These are phyloP conservation scores for Tetragonisca angustula DNA, from an alignment of 2,888 invertebrate genomes.

Conservation along the genomic window DNA sequence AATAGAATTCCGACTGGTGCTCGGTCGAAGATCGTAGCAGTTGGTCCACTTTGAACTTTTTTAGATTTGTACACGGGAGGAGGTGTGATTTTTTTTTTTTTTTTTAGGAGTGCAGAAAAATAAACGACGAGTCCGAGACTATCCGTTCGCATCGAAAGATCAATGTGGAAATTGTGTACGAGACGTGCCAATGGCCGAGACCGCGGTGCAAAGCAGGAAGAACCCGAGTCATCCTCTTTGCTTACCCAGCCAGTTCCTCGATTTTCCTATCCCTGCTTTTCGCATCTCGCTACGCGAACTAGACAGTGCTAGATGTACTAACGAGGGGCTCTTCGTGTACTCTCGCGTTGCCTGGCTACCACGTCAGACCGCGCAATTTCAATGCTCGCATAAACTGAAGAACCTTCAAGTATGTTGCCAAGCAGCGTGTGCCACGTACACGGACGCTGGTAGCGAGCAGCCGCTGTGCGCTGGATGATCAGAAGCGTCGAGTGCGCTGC, in stretches of 20 bases:
- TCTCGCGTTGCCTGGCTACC: conserved; percentile 61
- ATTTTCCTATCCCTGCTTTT: conserved; percentile 68
- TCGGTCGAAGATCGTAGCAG: too few species aligned
- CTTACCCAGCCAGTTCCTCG: conserved; percentile 59
- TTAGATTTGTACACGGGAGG: not conserved
- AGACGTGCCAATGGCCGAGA: not conserved
- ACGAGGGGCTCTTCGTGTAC: conserved; percentile 72
- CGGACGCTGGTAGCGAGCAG: conserved; percentile 22
- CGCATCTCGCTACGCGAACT: conserved; percentile 77
- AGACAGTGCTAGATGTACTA: conserved; percentile 67
- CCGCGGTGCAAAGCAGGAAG: conserved; percentile 12
- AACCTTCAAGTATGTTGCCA: conserved; percentile 62
- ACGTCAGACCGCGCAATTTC: conserved; percentile 64
- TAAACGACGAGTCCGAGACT: too few species aligned
- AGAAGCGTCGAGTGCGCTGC: conserved; percentile 41
- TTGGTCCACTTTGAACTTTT: too few species aligned
- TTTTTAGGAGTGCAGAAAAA: not conserved
- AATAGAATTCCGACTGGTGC: too few species aligned
- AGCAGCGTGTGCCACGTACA: conserved; percentile 41
- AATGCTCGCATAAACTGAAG: conserved; percentile 68
- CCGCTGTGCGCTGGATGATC: conserved; percentile 49
- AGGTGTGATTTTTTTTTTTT: not conserved
- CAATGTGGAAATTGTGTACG: not conserved
- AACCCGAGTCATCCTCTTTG: conserved; percentile 42
- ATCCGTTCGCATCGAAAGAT: too few species aligned